Conservation (phyloP, 2,888 invertebrate genomes). For the Drosophila anomalata region DNA sequence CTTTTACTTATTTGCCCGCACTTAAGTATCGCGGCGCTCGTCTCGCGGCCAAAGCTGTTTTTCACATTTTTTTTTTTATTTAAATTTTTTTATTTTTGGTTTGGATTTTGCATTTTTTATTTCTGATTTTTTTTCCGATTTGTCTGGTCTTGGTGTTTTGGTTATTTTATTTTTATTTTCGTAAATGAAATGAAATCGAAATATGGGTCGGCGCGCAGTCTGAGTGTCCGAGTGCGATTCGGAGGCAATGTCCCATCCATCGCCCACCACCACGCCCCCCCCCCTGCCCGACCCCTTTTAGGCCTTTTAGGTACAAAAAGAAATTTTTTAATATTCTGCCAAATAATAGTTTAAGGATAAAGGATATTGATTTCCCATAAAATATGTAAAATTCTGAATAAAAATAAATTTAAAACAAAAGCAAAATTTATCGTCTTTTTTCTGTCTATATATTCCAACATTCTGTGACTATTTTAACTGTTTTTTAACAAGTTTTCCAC, state of each 20-base stretch:
- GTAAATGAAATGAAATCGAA: slow-evolving; percentile 74
- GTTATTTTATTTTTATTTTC: slow-evolving; percentile 51
- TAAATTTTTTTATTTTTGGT: slow-evolving; percentile 19
- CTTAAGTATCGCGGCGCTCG: slow-evolving; percentile 64
- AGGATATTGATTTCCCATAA: slow-evolving; percentile 22
- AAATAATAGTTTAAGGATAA: not conserved
- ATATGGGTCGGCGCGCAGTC: slow-evolving; percentile 66
- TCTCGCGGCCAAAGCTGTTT: slow-evolving; percentile 59
- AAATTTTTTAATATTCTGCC: not conserved
- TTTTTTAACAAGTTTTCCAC: not conserved
- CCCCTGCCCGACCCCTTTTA: slow-evolving; percentile 2
- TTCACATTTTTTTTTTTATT: slow-evolving; percentile 51
- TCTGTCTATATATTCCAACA: no score
- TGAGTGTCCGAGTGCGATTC: slow-evolving; percentile 46
- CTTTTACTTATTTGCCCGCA: slow-evolving; percentile 73
- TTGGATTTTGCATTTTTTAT: slow-evolving; percentile 44
- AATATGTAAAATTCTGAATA: not conserved
- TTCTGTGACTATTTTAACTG: not conserved
- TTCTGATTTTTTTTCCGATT: slow-evolving; percentile 50
- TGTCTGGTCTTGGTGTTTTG: slow-evolving; percentile 51
- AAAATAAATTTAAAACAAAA: no score
- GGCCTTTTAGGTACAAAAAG: slow-evolving; percentile 5
- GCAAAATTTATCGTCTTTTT: no score
- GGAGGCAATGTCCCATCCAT: slow-evolving; percentile 48
- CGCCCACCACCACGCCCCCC: slow-evolving; percentile 48